Percentiles rank a stretch among this genome's conserved stretches.
Conservation (phyloP, 2,113 vertebrate species). For the Ctenomys sociabilis region DNA sequence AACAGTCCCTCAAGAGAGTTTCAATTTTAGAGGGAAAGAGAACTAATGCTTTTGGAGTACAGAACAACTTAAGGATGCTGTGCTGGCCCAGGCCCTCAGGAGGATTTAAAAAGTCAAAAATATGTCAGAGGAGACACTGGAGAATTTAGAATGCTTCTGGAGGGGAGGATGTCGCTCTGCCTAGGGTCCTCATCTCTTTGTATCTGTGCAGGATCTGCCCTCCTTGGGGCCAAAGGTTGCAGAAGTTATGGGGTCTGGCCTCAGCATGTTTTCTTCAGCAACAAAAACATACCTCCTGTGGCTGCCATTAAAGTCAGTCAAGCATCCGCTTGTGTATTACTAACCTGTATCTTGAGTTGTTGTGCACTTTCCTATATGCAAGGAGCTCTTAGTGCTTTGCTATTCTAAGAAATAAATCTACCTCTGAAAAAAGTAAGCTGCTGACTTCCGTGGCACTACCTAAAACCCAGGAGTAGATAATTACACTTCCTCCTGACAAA, state of each 20-base stretch:
- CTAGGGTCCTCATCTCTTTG: neutral
- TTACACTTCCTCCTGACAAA: constrained; percentile 48
- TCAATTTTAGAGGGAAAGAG: neutral
- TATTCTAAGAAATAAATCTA: neutral
- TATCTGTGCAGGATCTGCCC: neutral
- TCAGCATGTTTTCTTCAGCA: neutral
- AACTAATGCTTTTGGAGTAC: neutral
- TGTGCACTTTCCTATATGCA: neutral
- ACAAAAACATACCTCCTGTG: neutral
- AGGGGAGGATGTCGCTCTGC: fast-evolving
- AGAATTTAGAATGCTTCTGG: neutral
- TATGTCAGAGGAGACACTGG: fast-evolving
- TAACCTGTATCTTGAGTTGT: neutral
- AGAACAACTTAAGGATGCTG: too few relatives aligned
- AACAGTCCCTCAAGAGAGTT: neutral
- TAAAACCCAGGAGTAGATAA: neutral
- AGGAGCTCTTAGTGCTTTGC: neutral
- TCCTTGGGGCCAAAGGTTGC: neutral
- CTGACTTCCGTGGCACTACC: neutral
- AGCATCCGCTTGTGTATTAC: neutral
- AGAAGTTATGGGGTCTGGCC: neutral
- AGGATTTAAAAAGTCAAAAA: neutral
- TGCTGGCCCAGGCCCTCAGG: neutral
- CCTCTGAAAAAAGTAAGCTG: neutral
- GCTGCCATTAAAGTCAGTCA: neutral